Evolutionary conservation across 1,140 invertebrate genomes (phyloP), one percentile per base, ranked within the genome.

Genomic region (Neodiprion fabricii): DNA sequence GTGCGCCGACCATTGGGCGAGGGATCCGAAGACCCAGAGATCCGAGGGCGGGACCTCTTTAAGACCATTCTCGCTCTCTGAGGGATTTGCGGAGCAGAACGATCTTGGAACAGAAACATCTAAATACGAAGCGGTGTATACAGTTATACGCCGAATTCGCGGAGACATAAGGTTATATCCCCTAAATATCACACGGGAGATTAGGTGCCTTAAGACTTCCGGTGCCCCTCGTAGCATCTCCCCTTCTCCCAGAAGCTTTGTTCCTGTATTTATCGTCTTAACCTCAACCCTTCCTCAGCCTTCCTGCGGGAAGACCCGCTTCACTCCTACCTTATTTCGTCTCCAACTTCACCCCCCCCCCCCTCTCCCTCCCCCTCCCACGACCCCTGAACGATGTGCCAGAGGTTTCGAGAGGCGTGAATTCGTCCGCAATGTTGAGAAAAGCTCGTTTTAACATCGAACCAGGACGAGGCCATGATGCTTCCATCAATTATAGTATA

Each of bases 111-210:
- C 53, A 61, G 53, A 12, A 61, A 61, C 53, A 61, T 61, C 53
- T 61, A 61, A 61, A 61, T 61, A 61, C 53, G 11, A 61, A 61
- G 9, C 9, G 53, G 53, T 14, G n/a, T 61, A 61, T 61, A 61
- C 11, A 61, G 11, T 14, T 61, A 61, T 61, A 61, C 53, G 9
- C 4, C 53, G 28, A 40, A 3, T 1, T 40, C 28, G n/a, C 53
- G n/a, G n/a, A 5, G 53, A 61, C 53, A 9, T 12, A 61, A 61
- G 53, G 53, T 61, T 61, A 61, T 61, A 61, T 61, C 53, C 50
- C 53, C 53, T 61, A 61, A 61, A 61, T 61, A 61, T 61, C 53
- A 61, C 53, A 61, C 53, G 53, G 53, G 53, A 61, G 53, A 61
- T 61, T 61, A 61, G n/a, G n/a, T 61, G 53, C 53, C 53, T 61